These are phyloP conservation scores for Myocastor coypus DNA, from an alignment of 2,113 vertebrate genomes.

Conservation along the genomic window DNA sequence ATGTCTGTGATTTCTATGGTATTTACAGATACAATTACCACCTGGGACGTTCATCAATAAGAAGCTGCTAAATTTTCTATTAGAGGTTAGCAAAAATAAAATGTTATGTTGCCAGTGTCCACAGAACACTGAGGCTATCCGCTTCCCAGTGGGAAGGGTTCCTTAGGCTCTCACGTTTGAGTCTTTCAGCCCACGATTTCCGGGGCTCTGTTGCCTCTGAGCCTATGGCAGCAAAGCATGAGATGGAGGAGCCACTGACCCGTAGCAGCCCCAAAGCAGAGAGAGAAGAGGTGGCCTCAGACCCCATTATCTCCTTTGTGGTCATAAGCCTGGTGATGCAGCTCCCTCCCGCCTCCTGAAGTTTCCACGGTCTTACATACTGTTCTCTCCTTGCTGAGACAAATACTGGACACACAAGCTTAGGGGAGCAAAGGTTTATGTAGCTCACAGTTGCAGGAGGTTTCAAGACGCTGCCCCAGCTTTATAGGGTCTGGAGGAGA, in stretches of 20 bases:
- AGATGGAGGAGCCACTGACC: neutral
- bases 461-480: too few species aligned
- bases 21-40: neutral
- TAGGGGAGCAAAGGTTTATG: too few species aligned
- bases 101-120: neutral
- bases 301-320: neutral
- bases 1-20: neutral
- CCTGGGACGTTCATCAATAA: neutral
- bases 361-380: too few species aligned
- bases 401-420: too few species aligned
- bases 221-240: neutral
- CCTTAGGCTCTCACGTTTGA: neutral
- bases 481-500: too few species aligned
- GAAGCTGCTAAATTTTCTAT: neutral
- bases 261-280: neutral
- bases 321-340: too few species aligned
- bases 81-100: neutral
- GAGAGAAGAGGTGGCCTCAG: neutral
- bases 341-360: neutral
- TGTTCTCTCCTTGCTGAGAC: too few species aligned
- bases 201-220: neutral
- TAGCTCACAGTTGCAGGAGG: too few species aligned
- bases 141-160: neutral
- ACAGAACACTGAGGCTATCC: neutral
- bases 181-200: neutral